These are phyloP conservation scores for Psittacus erithacus DNA, from an alignment of 2,113 vertebrate genomes.

Conservation along the genomic window DNA sequence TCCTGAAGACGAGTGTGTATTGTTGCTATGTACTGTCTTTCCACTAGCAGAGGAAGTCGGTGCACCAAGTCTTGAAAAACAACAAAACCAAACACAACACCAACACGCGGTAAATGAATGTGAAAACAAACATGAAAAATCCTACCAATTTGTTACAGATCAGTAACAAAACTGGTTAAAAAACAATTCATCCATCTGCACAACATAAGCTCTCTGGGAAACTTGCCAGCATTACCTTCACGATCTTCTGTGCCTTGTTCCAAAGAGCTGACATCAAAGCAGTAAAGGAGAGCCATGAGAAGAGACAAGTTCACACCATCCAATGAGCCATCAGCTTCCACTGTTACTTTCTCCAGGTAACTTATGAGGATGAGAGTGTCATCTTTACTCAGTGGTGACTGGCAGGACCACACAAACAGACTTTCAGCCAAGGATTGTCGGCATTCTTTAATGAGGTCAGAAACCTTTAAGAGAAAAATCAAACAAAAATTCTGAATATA, in stretches of 20 bases:
- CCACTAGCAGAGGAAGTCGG: constrained; percentile 86
- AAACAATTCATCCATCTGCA: background rate
- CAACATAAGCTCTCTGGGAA: background rate
- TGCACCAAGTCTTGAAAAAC: constrained; percentile 87
- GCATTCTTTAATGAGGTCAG: constrained; percentile 93
- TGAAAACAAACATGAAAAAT: background rate
- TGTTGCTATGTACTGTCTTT: constrained; percentile 90
- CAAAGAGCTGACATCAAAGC: constrained; percentile 93
- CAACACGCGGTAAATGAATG: background rate
- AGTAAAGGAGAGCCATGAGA: constrained; percentile 95
- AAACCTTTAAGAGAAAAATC: constrained; percentile 78
- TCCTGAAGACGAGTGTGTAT: constrained; percentile 91
- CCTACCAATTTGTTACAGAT: background rate
- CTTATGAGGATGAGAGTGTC: constrained; percentile 92
- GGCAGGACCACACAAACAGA: constrained; percentile 96
- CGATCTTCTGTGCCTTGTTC: constrained; percentile 92
- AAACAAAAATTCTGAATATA: background rate
- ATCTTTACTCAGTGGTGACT: constrained; percentile 91
- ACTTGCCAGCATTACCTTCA: constrained; percentile 80
- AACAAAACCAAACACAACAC: background rate
- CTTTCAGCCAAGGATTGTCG: constrained; percentile 91
- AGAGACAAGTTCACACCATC: constrained; percentile 89
- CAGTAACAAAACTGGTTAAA: background rate
- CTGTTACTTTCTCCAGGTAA: constrained; percentile 89
- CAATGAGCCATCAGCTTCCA: constrained; percentile 90